Base-by-base conservation (phyloP, 2,888 invertebrate genomes). In the Odontomyia ornata region DNA sequence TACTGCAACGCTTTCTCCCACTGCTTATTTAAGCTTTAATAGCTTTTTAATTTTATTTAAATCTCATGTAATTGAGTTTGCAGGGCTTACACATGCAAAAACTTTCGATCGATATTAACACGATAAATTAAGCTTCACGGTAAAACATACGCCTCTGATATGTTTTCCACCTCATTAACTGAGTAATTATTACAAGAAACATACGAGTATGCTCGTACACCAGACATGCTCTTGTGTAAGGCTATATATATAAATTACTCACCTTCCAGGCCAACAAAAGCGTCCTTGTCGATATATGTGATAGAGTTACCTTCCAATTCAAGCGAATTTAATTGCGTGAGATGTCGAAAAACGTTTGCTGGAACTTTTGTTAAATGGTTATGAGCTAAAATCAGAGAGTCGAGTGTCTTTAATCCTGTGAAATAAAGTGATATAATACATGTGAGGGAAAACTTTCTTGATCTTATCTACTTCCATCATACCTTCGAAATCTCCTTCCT, bases 221-320 rank as follows among this genome's bases (percentile, higher is more conserved):
- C 9, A 36, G 36, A 36, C 36, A 36, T 36, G 36, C 36, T 5
- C 9, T 3, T 36, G 3, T 5, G 9, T 36, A 36, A 5, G 36
- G 9, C 36, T 5, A 36, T 9, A 9, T 36, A 36, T 36, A 36
- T 5, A 36, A 52, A 13, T 52, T 18, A 52, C 85, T 88, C 88
- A 95, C 96, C 95, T 91, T 96, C 95, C 73, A 96, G 89, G 80
- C 96, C 96, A 79, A 91, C 90, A 84, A 97, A 97, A 28, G 96
- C 96, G 81, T 93, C 93, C 78, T 93, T 92, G 85, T 96, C 94
- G 81, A 96, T 91, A 81, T 91, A 89, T 81, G 89, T 90, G 81
- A 97, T 96, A 83, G 90, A 90, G 87, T 96, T 96, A 77, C 95
- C 95, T 84, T 96, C 96, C 81, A 97, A 87, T 87, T 96, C 96